Evolutionary conservation across 2,113 vertebrate genomes (phyloP).

Genomic region (Eudyptes chrysolophus): DNA sequence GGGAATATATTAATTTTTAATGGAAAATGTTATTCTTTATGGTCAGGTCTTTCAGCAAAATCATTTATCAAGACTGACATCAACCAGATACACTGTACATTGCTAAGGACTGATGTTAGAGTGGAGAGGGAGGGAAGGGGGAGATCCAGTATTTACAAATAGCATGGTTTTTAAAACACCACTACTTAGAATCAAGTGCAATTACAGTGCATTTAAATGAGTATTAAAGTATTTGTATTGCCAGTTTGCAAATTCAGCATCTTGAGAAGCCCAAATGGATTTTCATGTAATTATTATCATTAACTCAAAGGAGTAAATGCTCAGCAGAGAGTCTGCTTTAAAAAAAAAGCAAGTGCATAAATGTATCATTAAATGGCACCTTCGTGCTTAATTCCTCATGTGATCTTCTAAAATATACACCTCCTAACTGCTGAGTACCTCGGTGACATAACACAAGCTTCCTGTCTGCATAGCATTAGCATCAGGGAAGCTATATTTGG

Average conservation of each 20-base stretch:
- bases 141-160: not conserved
- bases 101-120: not conserved
- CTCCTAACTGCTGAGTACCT: not conserved
- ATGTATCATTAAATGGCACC: not conserved
- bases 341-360: not conserved
- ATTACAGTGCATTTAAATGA: conserved; percentile 45
- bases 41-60: conserved; percentile 24
- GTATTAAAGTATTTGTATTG: conserved; percentile 49
- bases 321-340: not conserved
- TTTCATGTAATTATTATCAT: conserved; percentile 58
- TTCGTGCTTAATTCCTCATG: not conserved
- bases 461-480: not conserved
- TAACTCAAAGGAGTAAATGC: conserved; percentile 15
- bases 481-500: not conserved
- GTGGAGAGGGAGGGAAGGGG: no score
- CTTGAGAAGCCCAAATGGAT: conserved; percentile 20
- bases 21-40: conserved; percentile 31
- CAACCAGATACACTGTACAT: not conserved
- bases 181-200: conserved; percentile 28
- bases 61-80: conserved; percentile 35
- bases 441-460: not conserved
- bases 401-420: conserved; percentile 8
- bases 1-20: conserved; percentile 49
- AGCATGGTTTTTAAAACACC: not conserved
- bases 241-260: conserved; percentile 53